Conservation (phyloP, 2,113 vertebrate species). For the Naja naja region DNA sequence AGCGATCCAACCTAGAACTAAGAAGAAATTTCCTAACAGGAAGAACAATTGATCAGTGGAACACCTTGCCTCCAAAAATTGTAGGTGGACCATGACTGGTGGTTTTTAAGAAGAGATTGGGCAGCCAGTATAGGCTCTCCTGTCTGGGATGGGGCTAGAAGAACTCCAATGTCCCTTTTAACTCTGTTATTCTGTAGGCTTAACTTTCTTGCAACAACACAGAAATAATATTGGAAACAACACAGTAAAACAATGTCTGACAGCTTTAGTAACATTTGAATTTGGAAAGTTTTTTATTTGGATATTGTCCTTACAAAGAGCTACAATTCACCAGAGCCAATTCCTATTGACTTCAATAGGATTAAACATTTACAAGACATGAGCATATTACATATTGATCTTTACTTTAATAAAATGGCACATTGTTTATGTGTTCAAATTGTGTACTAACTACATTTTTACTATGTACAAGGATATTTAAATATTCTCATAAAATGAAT, state of each 20-base stretch:
- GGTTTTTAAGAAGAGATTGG: background rate
- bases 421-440: background rate
- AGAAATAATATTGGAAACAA: background rate
- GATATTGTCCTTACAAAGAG: background rate
- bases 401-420: background rate
- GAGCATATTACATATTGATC: background rate
- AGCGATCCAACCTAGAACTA: background rate
- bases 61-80: background rate
- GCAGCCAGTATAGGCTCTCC: background rate
- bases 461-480: background rate
- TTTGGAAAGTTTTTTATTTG: background rate
- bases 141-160: background rate
- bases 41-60: background rate
- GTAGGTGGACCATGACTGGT: background rate
- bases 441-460: background rate
- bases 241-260: background rate
- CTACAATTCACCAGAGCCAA: background rate
- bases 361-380: background rate
- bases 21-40: background rate
- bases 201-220: constrained; percentile 1
- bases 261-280: background rate
- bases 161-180: background rate
- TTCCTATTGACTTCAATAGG: background rate
- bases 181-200: background rate
- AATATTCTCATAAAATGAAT: background rate